Conservation (phyloP, 2,797 vertebrate genomes). For the Lindbergichthys nudifrons region DNA sequence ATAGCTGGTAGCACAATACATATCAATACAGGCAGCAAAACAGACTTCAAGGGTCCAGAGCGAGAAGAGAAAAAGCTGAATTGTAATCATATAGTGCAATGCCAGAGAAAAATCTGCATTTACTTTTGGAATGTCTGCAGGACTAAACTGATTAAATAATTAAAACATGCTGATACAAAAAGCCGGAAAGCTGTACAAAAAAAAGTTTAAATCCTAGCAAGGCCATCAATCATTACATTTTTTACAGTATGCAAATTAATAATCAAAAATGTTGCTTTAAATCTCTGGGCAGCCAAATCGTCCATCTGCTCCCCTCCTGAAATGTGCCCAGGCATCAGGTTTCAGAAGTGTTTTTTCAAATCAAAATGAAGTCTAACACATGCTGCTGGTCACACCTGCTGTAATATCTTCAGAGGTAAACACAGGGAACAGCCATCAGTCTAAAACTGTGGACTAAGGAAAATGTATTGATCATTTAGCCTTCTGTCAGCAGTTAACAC, state of each 20-base stretch:
- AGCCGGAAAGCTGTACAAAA: not conserved
- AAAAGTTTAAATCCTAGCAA: not conserved
- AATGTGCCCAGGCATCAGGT: not conserved
- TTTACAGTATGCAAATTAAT: not conserved
- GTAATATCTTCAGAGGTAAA: not conserved
- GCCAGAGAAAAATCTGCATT: too few relatives aligned
- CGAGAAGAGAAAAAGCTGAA: not conserved
- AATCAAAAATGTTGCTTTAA: slow-evolving; percentile 9
- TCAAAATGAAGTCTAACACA: not conserved
- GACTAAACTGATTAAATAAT: too few relatives aligned
- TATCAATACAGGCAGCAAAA: slow-evolving; percentile 19
- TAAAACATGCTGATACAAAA: not conserved
- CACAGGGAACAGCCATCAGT: slow-evolving; percentile 2
- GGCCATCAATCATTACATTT: not conserved
- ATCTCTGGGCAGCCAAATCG: slow-evolving; percentile 5
- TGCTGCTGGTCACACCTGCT: not conserved
- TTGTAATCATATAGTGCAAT: too few relatives aligned
- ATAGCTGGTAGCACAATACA: not conserved
- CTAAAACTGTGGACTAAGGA: not conserved
- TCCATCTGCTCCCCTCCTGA: slow-evolving; percentile 7
- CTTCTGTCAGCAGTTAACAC: slow-evolving; percentile 10
- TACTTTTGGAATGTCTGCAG: not conserved
- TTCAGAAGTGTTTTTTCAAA: slow-evolving; percentile 1
- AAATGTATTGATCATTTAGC: not conserved
- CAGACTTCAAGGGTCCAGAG: not conserved